Evolutionary conservation across 2,797 vertebrate genomes (phyloP), one percentile per base, ranked within the genome.

Genomic region (Mus minutoides): DNA sequence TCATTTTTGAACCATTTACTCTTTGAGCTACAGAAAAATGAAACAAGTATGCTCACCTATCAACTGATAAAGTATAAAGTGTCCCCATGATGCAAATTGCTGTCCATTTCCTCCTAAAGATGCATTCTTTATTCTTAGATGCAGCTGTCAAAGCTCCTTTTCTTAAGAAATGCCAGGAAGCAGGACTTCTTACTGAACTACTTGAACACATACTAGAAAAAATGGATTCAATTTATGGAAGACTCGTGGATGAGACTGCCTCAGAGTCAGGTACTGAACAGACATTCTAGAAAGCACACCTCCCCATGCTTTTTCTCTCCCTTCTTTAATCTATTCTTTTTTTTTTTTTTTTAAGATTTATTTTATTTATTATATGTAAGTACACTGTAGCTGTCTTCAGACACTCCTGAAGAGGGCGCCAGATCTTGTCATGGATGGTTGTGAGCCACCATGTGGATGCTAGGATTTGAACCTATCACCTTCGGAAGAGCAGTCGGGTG

Each of bases 171-270:
- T 98, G 98, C 97, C 98, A 98, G 91, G 95, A 98, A 92, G 98
- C 98, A 0, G 98, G 98, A 62, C 98, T 99, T 85, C 97, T 99
- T 78, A 96, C 97, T 95, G 96, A 98, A 58, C 98, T 98, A 92
- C 98, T 98, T 98, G 98, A 98, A 97, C 97, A 98, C 94, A 97
- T 99, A 96, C 88, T 98, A 94, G 98, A 98, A 67, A 98, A 97
- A 1, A 97, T 99, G 96, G 97, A 98, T 93, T 92, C 96, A 91
- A 97, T 98, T 0, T 98, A 98, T 78, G 97, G 98, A 96, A 98
- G 98, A 83, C 97, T 98, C 89, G 97, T 97, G 98, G 95, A 98
- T 91, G 98, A 98, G 77, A 98, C 94, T 79, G 98, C 98, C 94
- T 98, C 98, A 90, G 98, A 98, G 95, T 97, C 98, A 98, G 98